Evolutionary conservation across 2,113 vertebrate species (phyloP).

Genomic region (Chaenocephalus aceratus): DNA sequence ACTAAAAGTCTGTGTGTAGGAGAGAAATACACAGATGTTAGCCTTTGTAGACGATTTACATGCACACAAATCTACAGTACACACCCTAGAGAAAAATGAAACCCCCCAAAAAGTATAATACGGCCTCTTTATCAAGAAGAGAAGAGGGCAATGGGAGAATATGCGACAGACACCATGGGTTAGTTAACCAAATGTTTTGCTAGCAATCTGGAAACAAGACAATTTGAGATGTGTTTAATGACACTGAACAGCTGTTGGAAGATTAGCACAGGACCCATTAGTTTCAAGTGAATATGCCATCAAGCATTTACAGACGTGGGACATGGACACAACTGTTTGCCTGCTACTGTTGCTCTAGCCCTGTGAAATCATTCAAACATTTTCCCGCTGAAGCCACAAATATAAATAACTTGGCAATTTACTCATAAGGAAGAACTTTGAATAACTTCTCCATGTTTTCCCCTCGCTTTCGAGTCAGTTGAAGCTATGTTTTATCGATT

Average conservation of each 20-base stretch:
- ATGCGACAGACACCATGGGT: neutral
- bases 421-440: neutral
- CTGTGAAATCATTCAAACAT: neutral
- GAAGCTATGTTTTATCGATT: no score
- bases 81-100: no score
- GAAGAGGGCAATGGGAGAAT: neutral
- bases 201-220: conserved; percentile 9
- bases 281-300: conserved; percentile 2
- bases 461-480: no score
- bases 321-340: neutral
- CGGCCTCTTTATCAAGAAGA: no score
- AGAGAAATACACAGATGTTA: no score
- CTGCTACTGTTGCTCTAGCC: neutral
- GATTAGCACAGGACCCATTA: conserved; percentile 18
- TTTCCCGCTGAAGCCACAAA: neutral
- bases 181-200: neutral
- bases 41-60: no score
- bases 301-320: conserved; percentile 20
- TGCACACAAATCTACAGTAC: no score
- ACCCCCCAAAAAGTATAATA: no score
- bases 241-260: conserved; percentile 18
- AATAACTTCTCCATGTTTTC: neutral
- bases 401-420: neutral
- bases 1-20: no score
- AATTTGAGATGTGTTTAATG: conserved; percentile 1